A percentile compares a stretch with the other conserved stretches of the same genome.
Evolutionary conservation across 2,888 invertebrate species (phyloP).

Genomic region (Eristalis intricaria): DNA sequence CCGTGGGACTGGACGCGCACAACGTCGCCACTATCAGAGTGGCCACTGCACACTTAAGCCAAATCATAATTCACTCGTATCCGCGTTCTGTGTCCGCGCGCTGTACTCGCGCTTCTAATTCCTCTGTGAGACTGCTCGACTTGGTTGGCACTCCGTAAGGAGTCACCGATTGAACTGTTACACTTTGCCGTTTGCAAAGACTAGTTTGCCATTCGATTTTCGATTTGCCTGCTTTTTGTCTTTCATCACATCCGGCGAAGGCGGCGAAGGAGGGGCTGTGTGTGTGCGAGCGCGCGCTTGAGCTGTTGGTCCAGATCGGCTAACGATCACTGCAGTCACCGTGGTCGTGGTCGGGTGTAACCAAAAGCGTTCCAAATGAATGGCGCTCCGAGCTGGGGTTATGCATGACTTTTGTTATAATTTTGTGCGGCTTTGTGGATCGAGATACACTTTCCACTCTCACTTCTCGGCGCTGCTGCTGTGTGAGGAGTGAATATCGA

Average conservation of each 20-base stretch:
- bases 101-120: constrained; percentile 22
- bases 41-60: constrained; percentile 26
- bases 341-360: constrained; percentile 59
- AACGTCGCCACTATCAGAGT: constrained; percentile 25
- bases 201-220: constrained; percentile 38
- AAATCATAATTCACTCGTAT: constrained; percentile 41
- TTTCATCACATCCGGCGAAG: background rate
- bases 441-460: constrained; percentile 50
- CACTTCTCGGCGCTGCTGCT: constrained; percentile 62
- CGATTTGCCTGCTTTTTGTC: constrained; percentile 1
- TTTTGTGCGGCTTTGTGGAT: constrained; percentile 20
- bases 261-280: constrained; percentile 35
- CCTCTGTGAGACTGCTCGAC: constrained; percentile 21
- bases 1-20: constrained; percentile 20
- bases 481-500: constrained; percentile 10
- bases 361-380: constrained; percentile 62
- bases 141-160: constrained; percentile 49
- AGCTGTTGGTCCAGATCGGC: constrained; percentile 55
- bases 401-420: constrained; percentile 7
- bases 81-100: background rate
- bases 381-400: constrained; percentile 28
- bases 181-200: constrained; percentile 44
- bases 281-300: too few species aligned
- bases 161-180: constrained; percentile 66
- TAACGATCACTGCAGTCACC: constrained; percentile 20